Conservation (phyloP, 2,888 invertebrate species). For the Lycocerus yunnanus region DNA sequence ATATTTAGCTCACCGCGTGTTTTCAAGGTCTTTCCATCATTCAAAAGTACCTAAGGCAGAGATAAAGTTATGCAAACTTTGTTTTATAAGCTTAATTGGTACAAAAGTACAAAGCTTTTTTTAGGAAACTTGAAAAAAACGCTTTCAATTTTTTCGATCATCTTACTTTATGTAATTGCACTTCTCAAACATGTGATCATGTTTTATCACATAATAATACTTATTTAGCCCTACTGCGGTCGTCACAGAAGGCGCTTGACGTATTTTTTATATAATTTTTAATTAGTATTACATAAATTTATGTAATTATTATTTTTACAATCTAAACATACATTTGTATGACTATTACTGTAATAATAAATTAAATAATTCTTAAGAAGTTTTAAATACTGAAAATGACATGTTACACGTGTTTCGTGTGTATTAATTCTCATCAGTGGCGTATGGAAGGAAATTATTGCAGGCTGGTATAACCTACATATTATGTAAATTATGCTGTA, state of each 20-base stretch:
- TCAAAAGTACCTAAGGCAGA: background rate
- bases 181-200: background rate
- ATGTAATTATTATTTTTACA: background rate
- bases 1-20: conserved; percentile 14
- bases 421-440: no score
- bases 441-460: no score
- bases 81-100: background rate
- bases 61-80: background rate
- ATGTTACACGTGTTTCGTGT: no score
- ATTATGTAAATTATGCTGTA: no score
- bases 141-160: background rate
- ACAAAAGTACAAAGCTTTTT: background rate
- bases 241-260: background rate
- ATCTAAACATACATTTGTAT: background rate
- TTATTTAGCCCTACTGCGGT: background rate
- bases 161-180: background rate
- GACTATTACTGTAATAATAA: no score
- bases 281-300: background rate
- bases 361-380: no score
- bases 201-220: background rate
- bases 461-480: no score
- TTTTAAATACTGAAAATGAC: no score
- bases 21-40: conserved; percentile 1
- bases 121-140: background rate
- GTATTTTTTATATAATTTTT: background rate